Evolutionary conservation across 2,797 vertebrate species (phyloP).

Genomic region (Sylvia borin): DNA sequence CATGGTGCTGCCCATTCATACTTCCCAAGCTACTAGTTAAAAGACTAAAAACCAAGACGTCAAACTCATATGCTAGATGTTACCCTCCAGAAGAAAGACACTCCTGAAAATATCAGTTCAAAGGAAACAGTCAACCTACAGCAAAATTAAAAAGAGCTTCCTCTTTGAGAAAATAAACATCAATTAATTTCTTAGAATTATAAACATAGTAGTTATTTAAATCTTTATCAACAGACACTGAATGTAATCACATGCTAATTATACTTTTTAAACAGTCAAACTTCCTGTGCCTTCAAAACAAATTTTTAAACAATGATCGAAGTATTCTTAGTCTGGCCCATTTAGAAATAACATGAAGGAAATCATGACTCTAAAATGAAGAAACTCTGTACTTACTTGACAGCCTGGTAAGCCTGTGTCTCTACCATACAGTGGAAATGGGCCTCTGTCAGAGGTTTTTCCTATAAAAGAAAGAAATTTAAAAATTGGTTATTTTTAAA

Average conservation of each 20-base stretch:
- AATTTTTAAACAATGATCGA: conserved; percentile 1
- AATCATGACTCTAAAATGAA: neutral
- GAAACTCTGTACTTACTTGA: conserved; percentile 82
- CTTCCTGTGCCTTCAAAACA: neutral
- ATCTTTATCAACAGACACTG: neutral
- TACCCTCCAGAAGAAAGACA: neutral
- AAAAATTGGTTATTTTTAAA: conserved; percentile 12
- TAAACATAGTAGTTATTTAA: neutral
- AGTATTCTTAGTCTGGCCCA: neutral
- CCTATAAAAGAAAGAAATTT: conserved; percentile 73
- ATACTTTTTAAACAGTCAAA: neutral
- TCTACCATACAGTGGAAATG: conserved; percentile 84
- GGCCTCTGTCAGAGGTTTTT: conserved; percentile 80
- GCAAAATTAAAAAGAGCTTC: neutral
- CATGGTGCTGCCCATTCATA: neutral
- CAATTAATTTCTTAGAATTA: neutral
- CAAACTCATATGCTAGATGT: neutral
- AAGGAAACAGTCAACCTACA: neutral
- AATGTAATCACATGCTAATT: neutral
- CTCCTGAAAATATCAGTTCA: neutral
- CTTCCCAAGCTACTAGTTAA: neutral
- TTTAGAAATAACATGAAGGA: neutral
- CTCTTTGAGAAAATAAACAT: neutral
- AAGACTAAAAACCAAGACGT: neutral
- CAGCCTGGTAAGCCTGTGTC: conserved; percentile 87